Percentiles rank a stretch among this genome's conserved stretches.
Conservation (phyloP, 1,140 invertebrate species). For the Dinoponera quadriceps region DNA sequence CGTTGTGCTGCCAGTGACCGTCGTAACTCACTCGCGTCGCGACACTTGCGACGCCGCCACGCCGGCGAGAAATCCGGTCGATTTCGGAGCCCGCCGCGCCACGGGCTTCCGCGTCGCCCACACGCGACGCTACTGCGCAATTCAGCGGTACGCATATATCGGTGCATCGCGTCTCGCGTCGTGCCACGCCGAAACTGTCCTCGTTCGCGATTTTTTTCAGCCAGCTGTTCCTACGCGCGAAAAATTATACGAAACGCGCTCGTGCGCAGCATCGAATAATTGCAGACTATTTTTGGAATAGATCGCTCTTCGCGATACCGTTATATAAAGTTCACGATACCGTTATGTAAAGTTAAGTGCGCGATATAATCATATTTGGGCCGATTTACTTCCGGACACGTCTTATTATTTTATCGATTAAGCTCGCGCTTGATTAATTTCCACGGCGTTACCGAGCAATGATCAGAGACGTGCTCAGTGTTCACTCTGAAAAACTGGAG, state of each 20-base stretch:
- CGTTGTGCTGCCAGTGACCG: conserved; percentile 3
- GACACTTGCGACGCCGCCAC: conserved; percentile 7
- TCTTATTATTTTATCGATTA: too few relatives aligned
- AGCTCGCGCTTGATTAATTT: too few relatives aligned
- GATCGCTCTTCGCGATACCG: neutral
- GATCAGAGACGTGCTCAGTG: too few relatives aligned
- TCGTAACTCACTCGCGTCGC: conserved; percentile 1
- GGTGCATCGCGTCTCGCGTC: neutral
- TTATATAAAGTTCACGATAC: neutral
- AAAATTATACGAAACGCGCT: neutral
- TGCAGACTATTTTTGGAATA: conserved; percentile 11
- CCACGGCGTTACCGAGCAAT: too few relatives aligned
- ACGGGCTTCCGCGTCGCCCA: conserved; percentile 37
- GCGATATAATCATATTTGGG: too few relatives aligned
- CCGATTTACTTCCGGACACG: too few relatives aligned
- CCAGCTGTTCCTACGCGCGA: neutral
- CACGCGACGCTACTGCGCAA: conserved; percentile 71
- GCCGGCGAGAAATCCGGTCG: conserved; percentile 57
- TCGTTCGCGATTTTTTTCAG: conserved; percentile 21
- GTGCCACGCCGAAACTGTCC: neutral
- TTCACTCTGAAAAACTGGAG: too few relatives aligned
- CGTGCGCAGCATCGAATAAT: neutral
- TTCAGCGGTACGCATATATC: conserved; percentile 37
- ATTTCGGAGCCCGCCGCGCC: conserved; percentile 36
- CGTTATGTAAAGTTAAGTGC: neutral